A percentile compares a stretch with the other conserved stretches of the same genome.
These are phyloP conservation scores for Aix galericulata DNA, from an alignment of 2,113 vertebrate species.

Conservation along the genomic window DNA sequence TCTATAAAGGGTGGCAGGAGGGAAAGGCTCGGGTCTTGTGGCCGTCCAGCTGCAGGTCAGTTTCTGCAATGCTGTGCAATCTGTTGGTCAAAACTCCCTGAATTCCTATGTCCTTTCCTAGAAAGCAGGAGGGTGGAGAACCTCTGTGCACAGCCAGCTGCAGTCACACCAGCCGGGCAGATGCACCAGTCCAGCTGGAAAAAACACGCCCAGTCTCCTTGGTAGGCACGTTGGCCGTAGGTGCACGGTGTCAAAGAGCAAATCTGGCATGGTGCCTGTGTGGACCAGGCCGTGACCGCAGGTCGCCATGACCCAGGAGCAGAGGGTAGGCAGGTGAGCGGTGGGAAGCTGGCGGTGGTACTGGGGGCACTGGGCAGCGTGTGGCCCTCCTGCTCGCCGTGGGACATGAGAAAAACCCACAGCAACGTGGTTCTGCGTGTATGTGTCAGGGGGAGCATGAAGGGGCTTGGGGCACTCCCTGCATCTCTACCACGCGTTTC, in stretches of 20 bases:
- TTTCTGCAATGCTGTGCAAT: background rate
- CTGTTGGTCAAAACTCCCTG: background rate
- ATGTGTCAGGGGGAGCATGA: background rate
- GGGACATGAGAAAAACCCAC: no score
- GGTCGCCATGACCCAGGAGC: background rate
- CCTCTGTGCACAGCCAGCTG: background rate
- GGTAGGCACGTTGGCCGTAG: background rate
- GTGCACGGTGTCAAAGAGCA: background rate
- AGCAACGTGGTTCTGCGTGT: background rate
- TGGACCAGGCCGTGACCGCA: background rate
- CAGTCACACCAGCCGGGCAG: background rate
- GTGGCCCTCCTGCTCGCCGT: background rate
- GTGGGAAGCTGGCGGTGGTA: background rate
- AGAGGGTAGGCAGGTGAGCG: background rate
- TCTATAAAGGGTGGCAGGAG: background rate
- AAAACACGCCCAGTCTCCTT: rapidly evolving
- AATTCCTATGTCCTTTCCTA: background rate
- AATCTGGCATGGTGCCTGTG: background rate
- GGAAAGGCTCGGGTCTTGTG: background rate
- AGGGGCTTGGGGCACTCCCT: background rate
- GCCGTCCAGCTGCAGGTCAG: background rate
- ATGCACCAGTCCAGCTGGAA: background rate
- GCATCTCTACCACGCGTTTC: background rate
- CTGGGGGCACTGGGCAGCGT: background rate
- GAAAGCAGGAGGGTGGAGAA: background rate